Evolutionary conservation across 2,113 vertebrate species (phyloP), one percentile per base, ranked within the genome.

Genomic region (Sinocyclocheilus grahami): DNA sequence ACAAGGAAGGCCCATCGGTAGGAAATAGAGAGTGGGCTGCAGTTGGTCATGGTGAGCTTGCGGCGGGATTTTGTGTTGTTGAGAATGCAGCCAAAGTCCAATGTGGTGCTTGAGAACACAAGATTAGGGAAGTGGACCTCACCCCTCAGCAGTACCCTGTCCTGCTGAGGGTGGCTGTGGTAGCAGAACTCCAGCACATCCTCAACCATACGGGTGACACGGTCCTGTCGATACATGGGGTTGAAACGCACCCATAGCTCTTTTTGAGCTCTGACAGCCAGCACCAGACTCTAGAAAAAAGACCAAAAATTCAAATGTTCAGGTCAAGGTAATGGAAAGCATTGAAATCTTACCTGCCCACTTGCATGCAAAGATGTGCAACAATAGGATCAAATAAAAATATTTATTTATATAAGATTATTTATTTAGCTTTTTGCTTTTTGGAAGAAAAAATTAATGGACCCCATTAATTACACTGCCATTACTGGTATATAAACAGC

Each of bases 21-120:
- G 71, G 82, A 90, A n/a, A 97, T 95, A 0, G 93, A 82, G 51
- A 98, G 74, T 0, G 92, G 92, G 89, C 96, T 96, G 93, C 88
- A 92, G 94, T 99, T 99, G 82, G 93, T 96, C 85, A 98, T 92
- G 0, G 85, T 77, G 20, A 99, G 0, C 0, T 90, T 88, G 82
- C 71, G 92, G 0, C 91, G 89, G 37, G 78, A 81, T 88, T 96
- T 93, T 0, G 96, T 96, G 83, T 94, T 90, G 2, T 95, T 96
- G 30, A 95, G 84, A 51, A 98, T 92, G 60, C 96, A 97, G 88
- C 96, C 96, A 20, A 99, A 98, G 58, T 99, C 93, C 86, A 99
- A 55, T 0, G 77, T 22, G 12, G 2, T 93, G 79, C 92, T 90
- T 86, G 95, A 94, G 39, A 99, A 93, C 39, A 33, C 63, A 30